Evolutionary conservation across 1,140 invertebrate species (phyloP), one percentile per base, ranked within the genome.

Genomic region (Drosophila erecta): DNA sequence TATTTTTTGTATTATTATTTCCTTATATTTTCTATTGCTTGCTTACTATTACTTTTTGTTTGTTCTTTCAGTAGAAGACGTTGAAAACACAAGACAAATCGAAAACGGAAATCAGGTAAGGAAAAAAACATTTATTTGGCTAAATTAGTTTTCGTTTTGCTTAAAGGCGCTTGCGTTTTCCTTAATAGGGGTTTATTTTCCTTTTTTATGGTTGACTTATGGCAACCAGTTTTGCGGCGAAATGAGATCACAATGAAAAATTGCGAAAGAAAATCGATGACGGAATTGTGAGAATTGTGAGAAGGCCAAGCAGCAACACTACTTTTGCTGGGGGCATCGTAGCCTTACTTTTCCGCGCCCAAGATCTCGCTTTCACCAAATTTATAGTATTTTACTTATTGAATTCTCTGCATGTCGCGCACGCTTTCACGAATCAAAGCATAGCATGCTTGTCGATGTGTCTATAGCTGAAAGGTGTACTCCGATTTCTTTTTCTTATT

Each of bases 301-400:
- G 6, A 22, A 37, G 33, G 67, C 84, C 75, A 87, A 89, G 79
- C 57, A 59, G 59, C 71, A 61, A 87, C 83, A 87, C 84, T 76
- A 89, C 57, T 83, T 80, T 17, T 65, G 44, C n/a, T 11, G 43
- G 22, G 5, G 37, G 24, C 24, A 3, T 10, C 30, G 20, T 8
- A 8, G 0, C 30, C 35, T 10, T 35, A 33, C 41, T n/a, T 62
- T 22, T 7, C 41, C 33, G 27, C 51, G 20, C 24, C 55, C 17
- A 51, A 46, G 70, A 87, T 81, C 80, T 87, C 83, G 83, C 83
- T 87, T 87, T 87, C 83, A 87, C 83, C 83, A 76, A 89, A 86
- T 70, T 79, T 75, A 83, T 83, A 89, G 83, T 81, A 75, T 81
- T 86, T 87, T 89, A 87, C 83, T 89, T 85, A 86, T 86, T 89